These are phyloP conservation scores for Drosophila funebris DNA, from an alignment of 1,140 invertebrate species.

Conservation along the genomic window DNA sequence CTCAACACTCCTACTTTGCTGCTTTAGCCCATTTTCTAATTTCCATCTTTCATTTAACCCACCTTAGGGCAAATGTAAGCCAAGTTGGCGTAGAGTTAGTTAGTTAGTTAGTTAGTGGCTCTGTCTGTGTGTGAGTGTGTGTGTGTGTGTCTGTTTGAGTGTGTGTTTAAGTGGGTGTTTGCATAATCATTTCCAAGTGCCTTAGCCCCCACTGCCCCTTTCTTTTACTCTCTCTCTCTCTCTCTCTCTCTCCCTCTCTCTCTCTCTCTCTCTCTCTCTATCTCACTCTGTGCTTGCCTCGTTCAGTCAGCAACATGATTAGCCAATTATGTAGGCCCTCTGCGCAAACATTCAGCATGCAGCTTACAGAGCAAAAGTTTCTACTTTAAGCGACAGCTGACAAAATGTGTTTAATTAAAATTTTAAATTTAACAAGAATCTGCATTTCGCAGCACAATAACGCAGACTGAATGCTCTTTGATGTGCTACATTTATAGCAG, in stretches of 20 bases:
- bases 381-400: constrained; percentile 70
- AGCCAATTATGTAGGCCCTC: constrained; percentile 66
- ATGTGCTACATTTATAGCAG: not conserved
- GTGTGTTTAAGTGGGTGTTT: constrained; percentile 38
- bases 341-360: constrained; percentile 33
- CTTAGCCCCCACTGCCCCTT: not conserved
- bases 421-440: constrained; percentile 45
- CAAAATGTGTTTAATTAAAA: constrained; percentile 74
- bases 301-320: constrained; percentile 50
- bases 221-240: not conserved
- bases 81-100: constrained; percentile 26
- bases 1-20: not conserved
- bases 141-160: not conserved
- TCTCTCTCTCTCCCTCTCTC: not conserved
- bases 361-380: constrained; percentile 39
- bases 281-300: too few species aligned
- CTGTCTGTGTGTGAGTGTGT: constrained; percentile 11
- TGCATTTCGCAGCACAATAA: not conserved
- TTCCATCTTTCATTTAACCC: too few species aligned
- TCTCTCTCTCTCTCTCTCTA: not conserved
- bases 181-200: constrained; percentile 50
- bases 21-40: not conserved
- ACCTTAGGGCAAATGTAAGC: constrained; percentile 27
- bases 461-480: constrained; percentile 1
- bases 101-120: constrained; percentile 18